These are phyloP conservation scores for Rhagoletis zephyria DNA, from an alignment of 1,140 invertebrate species.

Conservation along the genomic window DNA sequence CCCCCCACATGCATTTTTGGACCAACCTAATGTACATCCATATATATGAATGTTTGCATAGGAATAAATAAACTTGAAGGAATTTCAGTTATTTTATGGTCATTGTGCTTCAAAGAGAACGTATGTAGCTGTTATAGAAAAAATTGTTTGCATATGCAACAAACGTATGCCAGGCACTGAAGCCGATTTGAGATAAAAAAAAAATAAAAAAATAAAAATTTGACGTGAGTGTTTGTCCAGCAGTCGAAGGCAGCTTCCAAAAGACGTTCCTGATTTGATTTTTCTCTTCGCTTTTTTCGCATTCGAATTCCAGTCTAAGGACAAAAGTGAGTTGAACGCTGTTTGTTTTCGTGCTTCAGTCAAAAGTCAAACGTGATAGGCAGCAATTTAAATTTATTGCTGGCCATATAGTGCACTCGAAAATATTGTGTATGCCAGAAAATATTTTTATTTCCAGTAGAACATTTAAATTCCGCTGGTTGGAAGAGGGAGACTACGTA, in stretches of 20 bases:
- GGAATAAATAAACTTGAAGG: conserved; percentile 22
- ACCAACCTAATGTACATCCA: too few relatives aligned
- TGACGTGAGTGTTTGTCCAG: conserved; percentile 20
- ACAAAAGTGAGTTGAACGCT: not conserved
- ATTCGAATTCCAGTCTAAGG: not conserved
- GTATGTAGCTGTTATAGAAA: not conserved
- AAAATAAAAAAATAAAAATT: not conserved
- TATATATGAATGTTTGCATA: too few relatives aligned
- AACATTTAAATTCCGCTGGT: not conserved
- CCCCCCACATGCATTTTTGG: too few relatives aligned
- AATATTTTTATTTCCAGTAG: not conserved
- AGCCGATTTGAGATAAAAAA: not conserved
- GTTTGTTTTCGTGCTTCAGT: not conserved
- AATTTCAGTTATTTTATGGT: conserved; percentile 26
- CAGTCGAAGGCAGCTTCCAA: not conserved
- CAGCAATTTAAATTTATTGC: conserved; percentile 49
- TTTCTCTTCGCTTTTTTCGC: not conserved
- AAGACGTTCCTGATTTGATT: not conserved
- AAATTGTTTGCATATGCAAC: conserved; percentile 45
- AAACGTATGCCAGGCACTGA: conserved; percentile 5
- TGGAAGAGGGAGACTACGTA: not conserved
- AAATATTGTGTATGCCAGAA: too few relatives aligned
- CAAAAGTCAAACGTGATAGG: conserved; percentile 31
- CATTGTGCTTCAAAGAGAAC: not conserved
- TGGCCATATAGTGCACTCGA: not conserved